A percentile compares a stretch with the other conserved stretches of the same genome.
These are phyloP conservation scores for Crotalus helleri DNA, from an alignment of 2,113 vertebrate species.

Conservation along the genomic window DNA sequence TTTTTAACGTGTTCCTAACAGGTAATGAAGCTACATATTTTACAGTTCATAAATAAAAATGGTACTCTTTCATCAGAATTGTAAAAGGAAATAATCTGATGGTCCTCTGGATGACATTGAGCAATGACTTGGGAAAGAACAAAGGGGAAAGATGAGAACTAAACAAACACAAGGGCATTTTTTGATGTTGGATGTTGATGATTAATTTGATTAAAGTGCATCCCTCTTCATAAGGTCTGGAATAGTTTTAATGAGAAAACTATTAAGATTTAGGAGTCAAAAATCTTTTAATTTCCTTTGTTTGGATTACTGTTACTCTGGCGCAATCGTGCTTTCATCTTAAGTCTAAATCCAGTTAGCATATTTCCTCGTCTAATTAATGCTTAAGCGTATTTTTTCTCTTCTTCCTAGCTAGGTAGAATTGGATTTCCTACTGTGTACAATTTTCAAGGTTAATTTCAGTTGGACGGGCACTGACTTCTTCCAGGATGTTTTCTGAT, in stretches of 20 bases:
- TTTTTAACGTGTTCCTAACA: background rate
- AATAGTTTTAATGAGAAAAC: background rate
- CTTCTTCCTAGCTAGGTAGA: background rate
- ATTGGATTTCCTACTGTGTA: conserved; percentile 37
- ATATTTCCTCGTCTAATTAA: conserved; percentile 37
- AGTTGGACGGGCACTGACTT: background rate
- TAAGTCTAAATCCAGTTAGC: conserved; percentile 27
- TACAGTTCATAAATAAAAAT: background rate
- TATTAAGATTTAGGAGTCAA: conserved; percentile 24
- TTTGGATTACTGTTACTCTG: conserved; percentile 26
- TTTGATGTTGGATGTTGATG: background rate
- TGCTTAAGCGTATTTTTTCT: background rate
- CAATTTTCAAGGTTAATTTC: conserved; percentile 53
- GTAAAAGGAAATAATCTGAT: background rate
- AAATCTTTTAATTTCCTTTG: conserved; percentile 53
- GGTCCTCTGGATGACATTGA: background rate
- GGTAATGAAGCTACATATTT: background rate
- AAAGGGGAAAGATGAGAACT: background rate
- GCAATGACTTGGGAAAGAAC: background rate
- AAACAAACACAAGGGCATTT: background rate
- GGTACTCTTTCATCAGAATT: background rate
- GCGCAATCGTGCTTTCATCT: conserved; percentile 23
- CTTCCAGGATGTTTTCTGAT: background rate
- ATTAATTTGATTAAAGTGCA: background rate
- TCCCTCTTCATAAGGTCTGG: background rate